Conservation (phyloP, 2,797 vertebrate species). For the Periparus ater region DNA sequence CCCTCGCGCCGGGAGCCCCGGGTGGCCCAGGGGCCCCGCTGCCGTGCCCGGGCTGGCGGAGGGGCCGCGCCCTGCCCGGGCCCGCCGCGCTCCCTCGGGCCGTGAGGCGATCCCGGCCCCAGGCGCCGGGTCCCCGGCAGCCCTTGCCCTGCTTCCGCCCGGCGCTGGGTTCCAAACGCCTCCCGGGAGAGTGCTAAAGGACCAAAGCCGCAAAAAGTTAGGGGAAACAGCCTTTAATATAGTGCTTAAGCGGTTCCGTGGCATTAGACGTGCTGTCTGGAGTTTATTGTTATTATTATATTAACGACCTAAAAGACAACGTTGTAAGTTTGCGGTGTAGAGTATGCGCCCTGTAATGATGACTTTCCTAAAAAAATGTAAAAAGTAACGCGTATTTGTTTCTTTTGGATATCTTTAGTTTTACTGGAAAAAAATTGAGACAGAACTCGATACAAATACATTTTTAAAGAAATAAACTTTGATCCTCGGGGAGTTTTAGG, state of each 20-base stretch:
- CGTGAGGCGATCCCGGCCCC: not conserved
- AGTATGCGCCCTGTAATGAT: too few relatives aligned
- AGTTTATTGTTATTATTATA: not conserved
- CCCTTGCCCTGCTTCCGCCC: not conserved
- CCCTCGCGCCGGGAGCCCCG: not conserved
- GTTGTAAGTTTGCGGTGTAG: not conserved
- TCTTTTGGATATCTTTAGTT: not conserved
- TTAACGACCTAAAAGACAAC: fast-evolving
- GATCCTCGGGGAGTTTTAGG: not conserved
- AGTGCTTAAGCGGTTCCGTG: not conserved
- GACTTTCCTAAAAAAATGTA: not conserved
- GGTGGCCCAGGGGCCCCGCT: not conserved
- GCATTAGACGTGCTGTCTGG: not conserved
- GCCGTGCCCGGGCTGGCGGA: too few relatives aligned
- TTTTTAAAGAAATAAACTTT: not conserved
- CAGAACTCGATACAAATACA: not conserved
- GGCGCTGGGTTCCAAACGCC: fast-evolving
- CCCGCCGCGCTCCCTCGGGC: not conserved
- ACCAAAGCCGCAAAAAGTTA: fast-evolving
- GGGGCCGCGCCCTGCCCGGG: not conserved
- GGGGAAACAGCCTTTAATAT: fast-evolving
- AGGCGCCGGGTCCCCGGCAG: not conserved
- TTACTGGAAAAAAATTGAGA: not conserved
- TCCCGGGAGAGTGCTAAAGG: fast-evolving
- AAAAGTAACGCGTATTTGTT: not conserved